phyloP scores from a whole-genome alignment of 2,797 vertebrate species.

The Crocodylus rhombifer region DNA sequence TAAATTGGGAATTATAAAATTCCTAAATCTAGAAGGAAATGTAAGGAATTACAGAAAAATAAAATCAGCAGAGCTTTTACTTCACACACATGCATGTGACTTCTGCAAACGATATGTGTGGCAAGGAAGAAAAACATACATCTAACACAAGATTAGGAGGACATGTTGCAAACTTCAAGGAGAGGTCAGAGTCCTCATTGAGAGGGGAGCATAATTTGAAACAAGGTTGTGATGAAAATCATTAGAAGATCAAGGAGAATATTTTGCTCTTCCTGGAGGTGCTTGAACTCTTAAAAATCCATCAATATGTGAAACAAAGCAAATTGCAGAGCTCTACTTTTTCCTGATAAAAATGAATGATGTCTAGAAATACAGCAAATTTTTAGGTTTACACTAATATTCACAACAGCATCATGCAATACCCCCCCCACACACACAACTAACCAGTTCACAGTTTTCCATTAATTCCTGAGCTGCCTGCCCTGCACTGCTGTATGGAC shows the following conservation, averaged over 20 bases:
- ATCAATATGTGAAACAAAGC: neutral
- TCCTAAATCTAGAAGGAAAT: constrained; percentile 21
- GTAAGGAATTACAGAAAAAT: constrained; percentile 12
- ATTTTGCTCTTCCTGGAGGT: neutral
- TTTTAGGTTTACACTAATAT: neutral
- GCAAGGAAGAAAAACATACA: neutral
- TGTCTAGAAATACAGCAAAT: neutral
- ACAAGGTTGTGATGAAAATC: neutral
- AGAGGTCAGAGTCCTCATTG: neutral
- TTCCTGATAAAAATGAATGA: neutral
- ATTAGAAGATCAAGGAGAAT: neutral
- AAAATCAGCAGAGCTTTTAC: neutral
- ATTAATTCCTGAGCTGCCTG: too few relatives aligned
- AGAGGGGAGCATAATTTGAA: neutral
- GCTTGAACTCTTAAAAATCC: neutral
- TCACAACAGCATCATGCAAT: neutral
- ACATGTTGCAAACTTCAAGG: neutral
- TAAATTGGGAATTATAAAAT: constrained; percentile 3
- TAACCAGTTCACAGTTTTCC: too few relatives aligned
- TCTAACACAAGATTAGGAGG: neutral
- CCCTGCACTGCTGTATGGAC: too few relatives aligned
- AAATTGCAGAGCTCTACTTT: neutral
- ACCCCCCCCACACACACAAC: too few relatives aligned
- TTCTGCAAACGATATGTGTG: neutral
- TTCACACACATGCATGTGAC: neutral